A percentile compares a stretch with the other conserved stretches of the same genome.
Conservation (phyloP, 1,140 invertebrate species). For the Heterodera carotae region DNA sequence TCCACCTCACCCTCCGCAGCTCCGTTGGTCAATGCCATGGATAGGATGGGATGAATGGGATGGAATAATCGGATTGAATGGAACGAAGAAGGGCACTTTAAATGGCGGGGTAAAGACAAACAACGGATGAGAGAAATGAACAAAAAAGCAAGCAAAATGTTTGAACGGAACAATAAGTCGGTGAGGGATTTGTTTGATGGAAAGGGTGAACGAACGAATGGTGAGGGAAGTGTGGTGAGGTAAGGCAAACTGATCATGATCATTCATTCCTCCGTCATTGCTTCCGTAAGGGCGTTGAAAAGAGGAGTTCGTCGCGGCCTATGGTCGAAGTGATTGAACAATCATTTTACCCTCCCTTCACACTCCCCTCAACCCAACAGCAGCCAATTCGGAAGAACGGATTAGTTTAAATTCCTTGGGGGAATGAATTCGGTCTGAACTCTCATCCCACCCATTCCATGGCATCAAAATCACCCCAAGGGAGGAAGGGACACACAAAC, state of each 20-base stretch:
- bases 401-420: background rate
- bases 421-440: background rate
- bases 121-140: background rate
- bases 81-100: background rate
- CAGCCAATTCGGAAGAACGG: background rate
- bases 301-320: too few species aligned
- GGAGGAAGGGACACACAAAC: too few species aligned
- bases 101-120: too few species aligned
- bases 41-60: background rate
- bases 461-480: too few species aligned
- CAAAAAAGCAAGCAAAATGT: too few species aligned
- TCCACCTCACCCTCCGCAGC: slow-evolving; percentile 18
- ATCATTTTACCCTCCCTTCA: background rate
- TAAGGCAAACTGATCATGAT: background rate
- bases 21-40: slow-evolving; percentile 19
- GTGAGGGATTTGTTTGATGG: too few species aligned
- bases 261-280: too few species aligned
- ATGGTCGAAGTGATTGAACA: background rate
- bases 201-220: background rate
- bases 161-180: too few species aligned
- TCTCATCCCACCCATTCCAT: background rate
- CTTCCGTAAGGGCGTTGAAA: too few species aligned
- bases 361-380: background rate
- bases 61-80: background rate
- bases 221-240: background rate